A percentile compares a stretch with the other conserved stretches of the same genome.
Conservation (phyloP, 2,888 invertebrate species). For the Melieria omissa region DNA sequence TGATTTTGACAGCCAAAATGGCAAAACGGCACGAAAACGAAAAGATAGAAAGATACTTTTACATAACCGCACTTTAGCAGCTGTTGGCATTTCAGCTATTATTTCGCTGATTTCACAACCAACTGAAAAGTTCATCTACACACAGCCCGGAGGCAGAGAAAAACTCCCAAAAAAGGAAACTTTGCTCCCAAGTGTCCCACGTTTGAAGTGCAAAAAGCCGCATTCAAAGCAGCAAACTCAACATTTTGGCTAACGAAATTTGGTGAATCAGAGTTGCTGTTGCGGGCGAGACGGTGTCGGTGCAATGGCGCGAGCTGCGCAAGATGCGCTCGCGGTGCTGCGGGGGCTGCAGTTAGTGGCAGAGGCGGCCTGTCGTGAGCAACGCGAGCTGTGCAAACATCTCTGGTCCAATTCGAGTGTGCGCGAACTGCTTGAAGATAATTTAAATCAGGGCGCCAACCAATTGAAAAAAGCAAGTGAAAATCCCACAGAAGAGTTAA, state of each 20-base stretch:
- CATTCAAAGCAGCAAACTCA: background rate
- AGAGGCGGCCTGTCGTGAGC: conserved; percentile 74
- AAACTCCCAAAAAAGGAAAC: background rate
- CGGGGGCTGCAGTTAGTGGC: conserved; percentile 77
- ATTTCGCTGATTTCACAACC: conserved; percentile 37
- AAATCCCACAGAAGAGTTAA: conserved; percentile 61
- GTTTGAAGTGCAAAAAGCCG: background rate
- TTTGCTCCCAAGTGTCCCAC: background rate
- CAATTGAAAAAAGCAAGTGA: conserved; percentile 49
- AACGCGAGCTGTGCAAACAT: conserved; percentile 72
- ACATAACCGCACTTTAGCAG: conserved; percentile 40
- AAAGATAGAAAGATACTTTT: conserved; percentile 7
- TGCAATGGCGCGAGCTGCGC: conserved; percentile 65
- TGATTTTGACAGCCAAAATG: background rate
- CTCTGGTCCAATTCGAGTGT: conserved; percentile 79
- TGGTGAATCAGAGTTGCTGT: background rate
- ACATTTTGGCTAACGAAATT: background rate
- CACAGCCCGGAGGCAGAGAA: background rate
- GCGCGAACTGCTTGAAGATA: conserved; percentile 66
- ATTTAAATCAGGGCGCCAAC: conserved; percentile 51
- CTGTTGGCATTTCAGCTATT: conserved; percentile 39
- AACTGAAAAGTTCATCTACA: background rate
- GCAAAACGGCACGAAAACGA: background rate
- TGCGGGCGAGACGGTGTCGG: background rate
- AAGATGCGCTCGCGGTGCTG: conserved; percentile 76